phyloP scores from a whole-genome alignment of 2,113 vertebrate genomes.

The Otolemur garnettii region DNA sequence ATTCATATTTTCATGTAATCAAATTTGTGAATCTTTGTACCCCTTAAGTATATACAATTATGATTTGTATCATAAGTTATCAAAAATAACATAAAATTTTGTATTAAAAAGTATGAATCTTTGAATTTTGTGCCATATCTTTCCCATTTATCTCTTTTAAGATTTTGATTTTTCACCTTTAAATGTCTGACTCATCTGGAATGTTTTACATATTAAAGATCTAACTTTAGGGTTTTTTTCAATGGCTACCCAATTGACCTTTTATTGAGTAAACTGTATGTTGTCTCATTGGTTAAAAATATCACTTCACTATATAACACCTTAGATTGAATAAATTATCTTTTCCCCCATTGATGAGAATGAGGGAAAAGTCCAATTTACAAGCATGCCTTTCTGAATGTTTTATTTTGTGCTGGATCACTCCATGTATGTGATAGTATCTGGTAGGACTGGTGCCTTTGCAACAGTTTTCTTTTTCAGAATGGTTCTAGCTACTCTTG shows the following conservation, averaged over 20 bases:
- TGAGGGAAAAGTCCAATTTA: not conserved
- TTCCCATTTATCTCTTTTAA: constrained; percentile 1
- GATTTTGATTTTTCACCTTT: constrained; percentile 44
- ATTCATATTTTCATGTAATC: constrained; percentile 51
- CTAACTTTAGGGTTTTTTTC: not conserved
- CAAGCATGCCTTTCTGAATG: not conserved
- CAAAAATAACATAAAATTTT: not conserved
- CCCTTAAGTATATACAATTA: not conserved
- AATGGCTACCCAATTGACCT: not conserved
- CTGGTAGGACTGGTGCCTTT: not conserved
- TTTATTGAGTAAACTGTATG: not conserved
- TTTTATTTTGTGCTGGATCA: not conserved
- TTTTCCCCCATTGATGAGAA: not conserved
- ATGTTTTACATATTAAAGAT: constrained; percentile 19
- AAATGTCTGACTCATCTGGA: not conserved
- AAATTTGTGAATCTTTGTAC: constrained; percentile 26
- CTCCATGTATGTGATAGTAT: not conserved
- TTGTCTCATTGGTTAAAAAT: constrained; percentile 42
- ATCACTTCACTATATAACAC: not conserved
- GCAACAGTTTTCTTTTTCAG: not conserved
- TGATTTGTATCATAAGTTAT: not conserved
- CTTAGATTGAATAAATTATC: constrained; percentile 24
- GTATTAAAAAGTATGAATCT: not conserved
- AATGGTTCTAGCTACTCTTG: not conserved
- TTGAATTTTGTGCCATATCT: not conserved